Conservation (phyloP, 2,888 invertebrate genomes). For the Anarsia innoxiella region DNA sequence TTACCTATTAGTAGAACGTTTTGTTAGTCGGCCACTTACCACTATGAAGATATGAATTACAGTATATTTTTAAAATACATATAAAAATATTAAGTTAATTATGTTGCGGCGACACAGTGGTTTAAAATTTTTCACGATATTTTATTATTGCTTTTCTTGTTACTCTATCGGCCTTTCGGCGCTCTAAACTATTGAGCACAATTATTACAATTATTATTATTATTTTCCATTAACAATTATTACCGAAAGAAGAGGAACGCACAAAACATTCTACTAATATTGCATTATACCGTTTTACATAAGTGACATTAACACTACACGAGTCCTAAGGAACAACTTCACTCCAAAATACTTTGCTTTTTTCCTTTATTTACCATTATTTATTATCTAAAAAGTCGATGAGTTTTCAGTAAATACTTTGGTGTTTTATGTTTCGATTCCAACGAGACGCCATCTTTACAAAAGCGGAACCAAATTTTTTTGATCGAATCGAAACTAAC, state of each 20-base stretch:
- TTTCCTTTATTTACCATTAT: constrained; percentile 53
- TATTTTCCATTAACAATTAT: constrained; percentile 55
- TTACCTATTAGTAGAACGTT: constrained; percentile 55
- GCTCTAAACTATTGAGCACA: constrained; percentile 69
- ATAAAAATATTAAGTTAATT: constrained; percentile 70
- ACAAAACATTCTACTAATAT: constrained; percentile 65
- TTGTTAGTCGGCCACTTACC: constrained; percentile 58
- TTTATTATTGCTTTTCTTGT: constrained; percentile 62
- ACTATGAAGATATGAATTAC: constrained; percentile 72
- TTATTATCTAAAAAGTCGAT: constrained; percentile 74
- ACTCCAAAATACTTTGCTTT: constrained; percentile 59
- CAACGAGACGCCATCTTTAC: constrained; percentile 27
- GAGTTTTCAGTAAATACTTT: constrained; percentile 66
- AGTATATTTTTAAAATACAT: constrained; percentile 71
- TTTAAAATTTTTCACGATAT: constrained; percentile 60
- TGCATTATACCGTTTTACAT: constrained; percentile 20
- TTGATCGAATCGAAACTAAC: constrained; percentile 18
- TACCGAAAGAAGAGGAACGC: constrained; percentile 51
- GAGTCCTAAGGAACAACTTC: constrained; percentile 50
- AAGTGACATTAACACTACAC: constrained; percentile 43
- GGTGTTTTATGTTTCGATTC: constrained; percentile 72
- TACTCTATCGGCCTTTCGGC: constrained; percentile 36
- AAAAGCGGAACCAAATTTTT: constrained; percentile 17
- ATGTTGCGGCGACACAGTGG: constrained; percentile 43
- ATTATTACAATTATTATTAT: constrained; percentile 46